These are phyloP conservation scores for Uloborus plumipes DNA, from an alignment of 2,888 invertebrate genomes.

Conservation along the genomic window DNA sequence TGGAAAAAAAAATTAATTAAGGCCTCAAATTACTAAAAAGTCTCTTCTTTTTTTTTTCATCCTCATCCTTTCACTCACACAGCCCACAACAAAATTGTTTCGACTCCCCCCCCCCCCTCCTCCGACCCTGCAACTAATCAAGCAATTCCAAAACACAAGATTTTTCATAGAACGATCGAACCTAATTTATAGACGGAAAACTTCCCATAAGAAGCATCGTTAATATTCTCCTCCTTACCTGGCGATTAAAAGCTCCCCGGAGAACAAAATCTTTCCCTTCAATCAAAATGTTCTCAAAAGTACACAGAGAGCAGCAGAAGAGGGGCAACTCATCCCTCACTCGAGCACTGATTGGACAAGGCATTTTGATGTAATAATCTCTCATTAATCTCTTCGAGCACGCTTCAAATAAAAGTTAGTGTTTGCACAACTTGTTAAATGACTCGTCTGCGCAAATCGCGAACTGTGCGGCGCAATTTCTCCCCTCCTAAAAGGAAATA, in stretches of 20 bases:
- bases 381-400: slow-evolving; percentile 40
- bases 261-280: slow-evolving; percentile 20
- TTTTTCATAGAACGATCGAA: too few relatives aligned
- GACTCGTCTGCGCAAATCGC: slow-evolving; percentile 13
- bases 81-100: too few relatives aligned
- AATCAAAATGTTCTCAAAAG: slow-evolving; percentile 32
- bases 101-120: too few relatives aligned
- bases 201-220: slow-evolving; percentile 6
- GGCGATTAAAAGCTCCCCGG: slow-evolving; percentile 28
- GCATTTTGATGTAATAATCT: slow-evolving; percentile 45
- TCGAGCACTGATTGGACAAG: slow-evolving; percentile 29
- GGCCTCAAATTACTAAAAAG: too few relatives aligned
- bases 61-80: too few relatives aligned
- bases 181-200: neutral
- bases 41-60: too few relatives aligned
- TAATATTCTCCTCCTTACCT: slow-evolving; percentile 9
- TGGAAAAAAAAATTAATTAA: too few relatives aligned
- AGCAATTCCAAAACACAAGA: too few relatives aligned
- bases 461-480: neutral
- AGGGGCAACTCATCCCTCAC: neutral
- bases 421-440: slow-evolving; percentile 40
- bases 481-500: too few relatives aligned
- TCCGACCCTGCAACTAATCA: too few relatives aligned
- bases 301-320: slow-evolving; percentile 20
- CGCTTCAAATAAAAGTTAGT: slow-evolving; percentile 35